These are phyloP conservation scores for Odontomachus brunneus DNA, from an alignment of 1,140 invertebrate species.

Conservation along the genomic window DNA sequence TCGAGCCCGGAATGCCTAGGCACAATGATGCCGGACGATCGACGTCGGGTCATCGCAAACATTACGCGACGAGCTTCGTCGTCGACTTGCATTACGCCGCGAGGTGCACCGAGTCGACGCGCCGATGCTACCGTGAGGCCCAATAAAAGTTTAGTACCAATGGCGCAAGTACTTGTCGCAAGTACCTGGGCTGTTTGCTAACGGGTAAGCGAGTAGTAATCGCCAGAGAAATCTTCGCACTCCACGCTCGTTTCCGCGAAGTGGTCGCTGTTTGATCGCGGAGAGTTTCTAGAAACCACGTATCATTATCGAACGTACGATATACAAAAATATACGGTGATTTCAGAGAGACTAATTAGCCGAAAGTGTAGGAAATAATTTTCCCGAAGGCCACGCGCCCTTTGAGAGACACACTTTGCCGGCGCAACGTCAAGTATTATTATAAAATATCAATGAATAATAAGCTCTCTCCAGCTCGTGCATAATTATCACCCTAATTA, in stretches of 20 bases:
- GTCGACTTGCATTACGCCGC: conserved; percentile 17
- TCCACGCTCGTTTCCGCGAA: background rate
- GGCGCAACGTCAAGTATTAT: too few relatives aligned
- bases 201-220: conserved; percentile 20
- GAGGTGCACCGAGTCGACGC: background rate
- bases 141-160: conserved; percentile 54
- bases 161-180: conserved; percentile 51
- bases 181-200: conserved; percentile 26
- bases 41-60: conserved; percentile 42
- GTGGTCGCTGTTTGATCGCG: background rate
- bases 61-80: conserved; percentile 46
- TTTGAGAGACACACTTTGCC: too few relatives aligned
- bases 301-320: background rate
- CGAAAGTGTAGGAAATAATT: too few relatives aligned
- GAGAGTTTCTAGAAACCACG: background rate
- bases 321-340: too few relatives aligned
- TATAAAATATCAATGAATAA: too few relatives aligned
- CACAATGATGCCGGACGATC: conserved; percentile 64
- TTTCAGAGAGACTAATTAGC: too few relatives aligned
- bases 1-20: conserved; percentile 35
- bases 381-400: too few relatives aligned
- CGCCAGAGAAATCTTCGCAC: conserved; percentile 13
- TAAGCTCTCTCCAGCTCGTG: too few relatives aligned
- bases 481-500: too few relatives aligned
- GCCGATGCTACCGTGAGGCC: background rate